Percentiles rank a stretch among this genome's conserved stretches.
These are phyloP conservation scores for Eupelmus urozonus DNA, from an alignment of 2,888 invertebrate genomes.

Conservation along the genomic window DNA sequence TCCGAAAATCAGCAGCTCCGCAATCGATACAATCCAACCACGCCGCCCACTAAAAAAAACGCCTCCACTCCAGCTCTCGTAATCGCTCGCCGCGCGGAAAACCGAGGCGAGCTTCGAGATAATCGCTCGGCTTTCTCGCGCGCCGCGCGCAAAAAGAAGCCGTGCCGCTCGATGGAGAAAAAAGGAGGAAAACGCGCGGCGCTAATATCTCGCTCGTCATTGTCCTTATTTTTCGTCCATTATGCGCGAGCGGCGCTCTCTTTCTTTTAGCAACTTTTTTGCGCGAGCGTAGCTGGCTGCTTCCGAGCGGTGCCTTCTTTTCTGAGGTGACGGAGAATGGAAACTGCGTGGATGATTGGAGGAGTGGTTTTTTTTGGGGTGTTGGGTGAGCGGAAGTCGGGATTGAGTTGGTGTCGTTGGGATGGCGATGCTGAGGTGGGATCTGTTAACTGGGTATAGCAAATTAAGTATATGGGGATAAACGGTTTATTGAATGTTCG, in stretches of 20 bases:
- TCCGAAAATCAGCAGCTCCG: too few relatives aligned
- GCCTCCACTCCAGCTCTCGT: too few relatives aligned
- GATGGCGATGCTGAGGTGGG: too few relatives aligned
- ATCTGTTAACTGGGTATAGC: too few relatives aligned
- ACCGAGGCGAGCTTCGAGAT: not conserved
- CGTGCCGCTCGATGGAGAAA: not conserved
- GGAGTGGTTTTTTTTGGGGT: not conserved
- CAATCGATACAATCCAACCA: too few relatives aligned
- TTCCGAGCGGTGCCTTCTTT: too few relatives aligned
- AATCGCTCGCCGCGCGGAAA: not conserved
- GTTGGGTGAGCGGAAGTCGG: not conserved
- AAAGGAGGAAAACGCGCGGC: slow-evolving; percentile 41
- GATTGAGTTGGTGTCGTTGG: too few relatives aligned
- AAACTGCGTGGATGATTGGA: too few relatives aligned
- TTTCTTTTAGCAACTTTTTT: not conserved
- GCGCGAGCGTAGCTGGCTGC: not conserved
- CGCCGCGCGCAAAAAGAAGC: not conserved
- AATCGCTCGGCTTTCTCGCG: not conserved
- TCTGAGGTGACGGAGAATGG: too few relatives aligned
- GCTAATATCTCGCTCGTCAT: slow-evolving; percentile 60
- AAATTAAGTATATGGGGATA: too few relatives aligned
- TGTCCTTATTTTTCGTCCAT: slow-evolving; percentile 69
- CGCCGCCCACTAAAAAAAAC: too few relatives aligned
- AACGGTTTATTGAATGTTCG: too few relatives aligned
- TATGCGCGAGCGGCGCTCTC: slow-evolving; percentile 36